Evolutionary conservation across 2,888 invertebrate species (phyloP), one percentile per base, ranked within the genome.

Genomic region (Callinectes sapidus): DNA sequence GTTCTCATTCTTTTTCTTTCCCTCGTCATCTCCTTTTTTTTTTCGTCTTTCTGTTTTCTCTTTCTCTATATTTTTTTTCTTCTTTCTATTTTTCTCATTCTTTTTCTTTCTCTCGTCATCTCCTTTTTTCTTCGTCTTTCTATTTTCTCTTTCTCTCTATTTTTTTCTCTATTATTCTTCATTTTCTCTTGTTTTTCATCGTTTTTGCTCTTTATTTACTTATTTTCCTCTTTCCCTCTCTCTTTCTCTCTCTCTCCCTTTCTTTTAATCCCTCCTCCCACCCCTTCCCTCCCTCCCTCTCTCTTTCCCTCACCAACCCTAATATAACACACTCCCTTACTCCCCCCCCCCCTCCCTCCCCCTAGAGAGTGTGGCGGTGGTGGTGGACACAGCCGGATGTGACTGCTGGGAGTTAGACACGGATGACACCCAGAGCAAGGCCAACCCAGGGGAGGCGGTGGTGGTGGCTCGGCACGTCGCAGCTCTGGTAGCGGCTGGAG

Each of bases 351-450:
- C 23, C 8, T n/a, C 23, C 39, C 18, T 39, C 3, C 18, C 71
- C 10, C 90, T 85, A 90, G 90, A 92, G 66, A 61, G 39, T 35
- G 95, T 96, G 2, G 95, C 97, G 87, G 95, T 96, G 71, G 95
- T 96, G 92, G 96, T 97, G 90, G 96, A 97, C 95, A 97, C 96
- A 18, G 96, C 96, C 91, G 96, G 96, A 0, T 96, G 96, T 95
- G 96, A 96, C 91, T 95, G 96, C 94, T 95, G 95, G 92, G 96
- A 97, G 95, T 95, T 96, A 54, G 96, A 95, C 85, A 94, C 95
- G 1, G 95, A 95, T 10, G 96, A 95, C 92, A 95, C 96, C 91
- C 96, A 92, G 89, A 95, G 95, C 81, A 95, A 95, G 91, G 95
- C 95, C 91, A 95, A 95, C 94, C 94, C 95, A 54, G 96, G 96